Percentiles rank a stretch among this genome's conserved stretches.
Conservation (phyloP, 2,888 invertebrate genomes). For the Brenthis hecate region DNA sequence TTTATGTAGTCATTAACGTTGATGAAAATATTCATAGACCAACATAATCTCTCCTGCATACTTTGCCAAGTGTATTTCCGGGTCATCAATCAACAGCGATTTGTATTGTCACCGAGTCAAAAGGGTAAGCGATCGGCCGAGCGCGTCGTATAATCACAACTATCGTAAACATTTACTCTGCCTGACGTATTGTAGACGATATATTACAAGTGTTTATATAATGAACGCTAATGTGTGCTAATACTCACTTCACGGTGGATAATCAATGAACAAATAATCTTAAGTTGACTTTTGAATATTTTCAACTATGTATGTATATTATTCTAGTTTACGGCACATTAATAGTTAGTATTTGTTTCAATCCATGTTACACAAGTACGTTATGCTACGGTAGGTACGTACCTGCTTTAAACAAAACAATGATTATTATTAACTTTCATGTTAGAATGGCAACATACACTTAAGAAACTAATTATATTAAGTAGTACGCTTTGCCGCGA, state of each 20-base stretch:
- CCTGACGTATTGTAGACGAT: conserved; percentile 59
- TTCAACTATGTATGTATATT: conserved; percentile 15
- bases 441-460: conserved; percentile 28
- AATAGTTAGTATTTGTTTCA: background rate
- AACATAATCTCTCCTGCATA: conserved; percentile 20
- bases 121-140: conserved; percentile 40
- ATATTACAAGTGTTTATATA: conserved; percentile 67
- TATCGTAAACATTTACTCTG: conserved; percentile 56
- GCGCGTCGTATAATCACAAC: conserved; percentile 49
- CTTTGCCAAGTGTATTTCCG: conserved; percentile 43
- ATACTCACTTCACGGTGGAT: conserved; percentile 56
- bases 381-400: background rate
- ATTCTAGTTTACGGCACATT: conserved; percentile 11
- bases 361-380: too few species aligned
- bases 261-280: conserved; percentile 44
- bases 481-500: conserved; percentile 38
- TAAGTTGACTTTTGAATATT: conserved; percentile 32
- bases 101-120: conserved; percentile 45
- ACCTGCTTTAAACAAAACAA: conserved; percentile 14
- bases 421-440: conserved; percentile 21
- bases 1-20: background rate
- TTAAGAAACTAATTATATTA: conserved; percentile 40
- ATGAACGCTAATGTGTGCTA: conserved; percentile 58
- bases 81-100: conserved; percentile 45
- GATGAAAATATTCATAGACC: conserved; percentile 18